These are phyloP conservation scores for Diadumene lineata DNA, from an alignment of 92 coral and sea anemone species.

Conservation along the genomic window DNA sequence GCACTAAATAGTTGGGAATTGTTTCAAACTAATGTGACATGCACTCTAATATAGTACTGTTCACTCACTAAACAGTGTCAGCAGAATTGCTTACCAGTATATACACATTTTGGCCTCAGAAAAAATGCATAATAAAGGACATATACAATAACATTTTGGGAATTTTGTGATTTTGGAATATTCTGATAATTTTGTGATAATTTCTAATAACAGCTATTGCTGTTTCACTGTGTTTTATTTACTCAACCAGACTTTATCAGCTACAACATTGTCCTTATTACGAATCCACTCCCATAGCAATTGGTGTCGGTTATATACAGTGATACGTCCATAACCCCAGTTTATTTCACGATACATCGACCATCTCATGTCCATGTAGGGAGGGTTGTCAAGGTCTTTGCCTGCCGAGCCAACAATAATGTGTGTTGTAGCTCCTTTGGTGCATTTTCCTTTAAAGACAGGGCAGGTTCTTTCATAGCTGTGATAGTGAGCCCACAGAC, in stretches of 20 bases:
- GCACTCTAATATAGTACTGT: too few relatives aligned
- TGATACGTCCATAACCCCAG: constrained; percentile 88
- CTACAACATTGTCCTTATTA: constrained; percentile 64
- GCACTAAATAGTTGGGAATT: too few relatives aligned
- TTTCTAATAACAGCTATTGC: too few relatives aligned
- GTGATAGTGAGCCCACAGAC: constrained; percentile 97
- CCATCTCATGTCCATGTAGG: constrained; percentile 79
- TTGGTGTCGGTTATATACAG: constrained; percentile 67
- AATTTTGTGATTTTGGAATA: too few relatives aligned
- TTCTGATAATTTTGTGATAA: too few relatives aligned
- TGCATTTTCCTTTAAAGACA: constrained; percentile 58
- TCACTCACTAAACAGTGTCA: too few relatives aligned
- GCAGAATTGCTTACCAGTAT: too few relatives aligned
- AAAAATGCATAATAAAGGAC: too few relatives aligned
- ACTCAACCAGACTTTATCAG: constrained; percentile 72
- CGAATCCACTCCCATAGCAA: constrained; percentile 88
- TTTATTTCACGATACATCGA: constrained; percentile 75
- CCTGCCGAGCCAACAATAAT: constrained; percentile 96
- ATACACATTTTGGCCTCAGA: too few relatives aligned
- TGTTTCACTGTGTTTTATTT: too few relatives aligned
- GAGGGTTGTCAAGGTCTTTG: constrained; percentile 52
- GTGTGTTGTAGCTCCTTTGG: constrained; percentile 74
- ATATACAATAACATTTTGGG: too few relatives aligned
- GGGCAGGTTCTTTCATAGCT: constrained; percentile 97
- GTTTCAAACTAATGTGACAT: too few relatives aligned